phyloP scores from a whole-genome alignment of 53 echinoderm and acorn worm species.

The Henricia sp. region DNA sequence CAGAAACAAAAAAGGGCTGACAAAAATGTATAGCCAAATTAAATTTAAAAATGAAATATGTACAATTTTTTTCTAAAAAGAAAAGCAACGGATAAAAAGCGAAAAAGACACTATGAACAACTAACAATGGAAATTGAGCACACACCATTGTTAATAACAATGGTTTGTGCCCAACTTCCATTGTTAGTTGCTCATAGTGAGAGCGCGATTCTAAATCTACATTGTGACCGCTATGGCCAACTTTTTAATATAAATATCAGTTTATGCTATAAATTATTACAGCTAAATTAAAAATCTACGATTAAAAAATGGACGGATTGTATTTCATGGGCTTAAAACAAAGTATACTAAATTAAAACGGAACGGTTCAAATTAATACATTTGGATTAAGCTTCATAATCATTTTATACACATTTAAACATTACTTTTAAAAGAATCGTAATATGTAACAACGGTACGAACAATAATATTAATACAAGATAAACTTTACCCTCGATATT shows the following conservation, averaged over 20 bases:
- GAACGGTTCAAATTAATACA: slow-evolving; percentile 54
- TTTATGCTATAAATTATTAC: slow-evolving; percentile 47
- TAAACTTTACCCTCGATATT: slow-evolving; percentile 54
- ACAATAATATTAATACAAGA: slow-evolving; percentile 50
- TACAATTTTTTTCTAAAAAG: slow-evolving; percentile 35
- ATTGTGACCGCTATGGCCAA: not conserved
- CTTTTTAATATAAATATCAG: slow-evolving; percentile 57
- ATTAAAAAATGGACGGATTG: slow-evolving; percentile 60
- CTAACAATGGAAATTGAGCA: no score
- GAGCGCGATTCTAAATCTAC: slow-evolving; percentile 42
- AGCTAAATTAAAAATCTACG: slow-evolving; percentile 56
- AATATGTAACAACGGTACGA: slow-evolving; percentile 51
- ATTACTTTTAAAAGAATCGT: slow-evolving; percentile 41
- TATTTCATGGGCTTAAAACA: slow-evolving; percentile 45
- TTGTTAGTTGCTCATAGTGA: no score
- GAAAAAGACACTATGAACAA: no score
- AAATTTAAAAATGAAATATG: slow-evolving; percentile 25
- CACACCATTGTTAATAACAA: no score
- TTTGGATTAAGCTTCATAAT: slow-evolving; percentile 58
- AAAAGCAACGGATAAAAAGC: slow-evolving; percentile 31
- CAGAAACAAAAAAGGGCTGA: no score
- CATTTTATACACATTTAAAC: slow-evolving; percentile 49
- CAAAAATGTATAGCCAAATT: slow-evolving; percentile 30
- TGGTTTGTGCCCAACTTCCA: no score
- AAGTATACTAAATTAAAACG: slow-evolving; percentile 58